phyloP scores from a whole-genome alignment of 2,888 invertebrate species.

The Clepsis dumicolana region DNA sequence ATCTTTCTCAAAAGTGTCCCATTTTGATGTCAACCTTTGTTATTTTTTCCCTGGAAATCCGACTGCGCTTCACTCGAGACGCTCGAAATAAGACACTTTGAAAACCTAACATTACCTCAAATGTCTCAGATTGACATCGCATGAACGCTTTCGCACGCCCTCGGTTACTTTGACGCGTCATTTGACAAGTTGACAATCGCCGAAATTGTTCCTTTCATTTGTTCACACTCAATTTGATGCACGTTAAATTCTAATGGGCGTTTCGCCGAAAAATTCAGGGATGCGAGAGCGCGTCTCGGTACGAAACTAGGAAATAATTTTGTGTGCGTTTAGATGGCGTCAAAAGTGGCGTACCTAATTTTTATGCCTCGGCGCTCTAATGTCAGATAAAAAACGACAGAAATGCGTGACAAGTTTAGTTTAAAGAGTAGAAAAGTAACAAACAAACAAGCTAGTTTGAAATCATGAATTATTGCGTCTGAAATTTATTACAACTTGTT shows the following conservation, averaged over 20 bases:
- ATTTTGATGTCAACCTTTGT: background rate
- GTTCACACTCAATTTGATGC: slow-evolving; percentile 74
- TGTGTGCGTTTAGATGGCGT: too few relatives aligned
- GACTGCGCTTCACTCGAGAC: background rate
- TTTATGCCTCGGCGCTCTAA: too few relatives aligned
- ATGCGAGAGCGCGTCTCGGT: background rate
- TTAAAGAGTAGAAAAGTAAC: too few relatives aligned
- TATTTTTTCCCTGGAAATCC: background rate
- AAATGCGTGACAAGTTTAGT: too few relatives aligned
- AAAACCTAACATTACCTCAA: slow-evolving; percentile 6
- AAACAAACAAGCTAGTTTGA: too few relatives aligned
- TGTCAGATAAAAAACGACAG: too few relatives aligned
- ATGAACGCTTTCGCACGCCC: slow-evolving; percentile 23
- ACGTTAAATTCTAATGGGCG: slow-evolving; percentile 59
- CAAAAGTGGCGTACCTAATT: too few relatives aligned
- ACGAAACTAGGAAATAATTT: too few relatives aligned
- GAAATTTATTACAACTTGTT: too few relatives aligned
- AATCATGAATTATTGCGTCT: too few relatives aligned
- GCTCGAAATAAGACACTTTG: background rate
- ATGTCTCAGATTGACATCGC: slow-evolving; percentile 12
- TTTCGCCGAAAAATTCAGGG: slow-evolving; percentile 34
- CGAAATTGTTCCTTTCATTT: slow-evolving; percentile 61
- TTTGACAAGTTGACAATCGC: slow-evolving; percentile 51
- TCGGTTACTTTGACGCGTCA: slow-evolving; percentile 54
- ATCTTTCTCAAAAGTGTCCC: background rate